These are phyloP conservation scores for Dendropsophus ebraccatus DNA, from an alignment of 2,113 vertebrate genomes.

Conservation along the genomic window DNA sequence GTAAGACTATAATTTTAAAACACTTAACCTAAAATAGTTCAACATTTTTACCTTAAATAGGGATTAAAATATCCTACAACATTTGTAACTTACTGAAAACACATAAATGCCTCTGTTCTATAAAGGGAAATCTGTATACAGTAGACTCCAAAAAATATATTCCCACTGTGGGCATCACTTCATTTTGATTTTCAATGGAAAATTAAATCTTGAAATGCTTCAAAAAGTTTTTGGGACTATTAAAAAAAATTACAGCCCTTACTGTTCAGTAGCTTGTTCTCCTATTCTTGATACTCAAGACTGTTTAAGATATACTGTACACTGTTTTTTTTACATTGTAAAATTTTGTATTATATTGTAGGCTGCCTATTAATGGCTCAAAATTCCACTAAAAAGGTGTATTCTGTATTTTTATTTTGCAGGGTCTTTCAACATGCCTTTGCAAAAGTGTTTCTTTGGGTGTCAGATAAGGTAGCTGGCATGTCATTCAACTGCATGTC, in stretches of 20 bases:
- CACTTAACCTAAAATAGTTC: conserved; percentile 61
- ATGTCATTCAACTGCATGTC: no score
- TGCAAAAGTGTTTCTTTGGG: no score
- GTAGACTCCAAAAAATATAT: conserved; percentile 12
- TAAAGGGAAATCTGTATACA: conserved; percentile 42
- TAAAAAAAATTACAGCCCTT: conserved; percentile 34
- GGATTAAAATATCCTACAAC: conserved; percentile 54
- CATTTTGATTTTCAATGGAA: conserved; percentile 35
- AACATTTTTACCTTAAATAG: conserved; percentile 57
- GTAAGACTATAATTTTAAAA: conserved; percentile 42
- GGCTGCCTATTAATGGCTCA: neutral
- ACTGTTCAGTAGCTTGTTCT: conserved; percentile 29
- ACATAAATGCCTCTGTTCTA: conserved; percentile 40
- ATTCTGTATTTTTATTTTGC: neutral
- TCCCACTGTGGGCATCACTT: conserved; percentile 24
- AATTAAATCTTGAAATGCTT: conserved; percentile 30
- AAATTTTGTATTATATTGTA: neutral
- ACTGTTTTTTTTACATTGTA: neutral
- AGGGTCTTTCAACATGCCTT: no score
- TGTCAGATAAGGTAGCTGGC: no score
- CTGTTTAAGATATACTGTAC: neutral
- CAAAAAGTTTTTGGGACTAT: conserved; percentile 19
- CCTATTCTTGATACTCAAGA: neutral
- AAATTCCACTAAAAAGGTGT: neutral
- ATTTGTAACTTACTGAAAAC: conserved; percentile 53